Percentiles rank a stretch among this genome's conserved stretches.
These are phyloP conservation scores for Aegotheles bennettii DNA, from an alignment of 2,113 vertebrate species.

Conservation along the genomic window DNA sequence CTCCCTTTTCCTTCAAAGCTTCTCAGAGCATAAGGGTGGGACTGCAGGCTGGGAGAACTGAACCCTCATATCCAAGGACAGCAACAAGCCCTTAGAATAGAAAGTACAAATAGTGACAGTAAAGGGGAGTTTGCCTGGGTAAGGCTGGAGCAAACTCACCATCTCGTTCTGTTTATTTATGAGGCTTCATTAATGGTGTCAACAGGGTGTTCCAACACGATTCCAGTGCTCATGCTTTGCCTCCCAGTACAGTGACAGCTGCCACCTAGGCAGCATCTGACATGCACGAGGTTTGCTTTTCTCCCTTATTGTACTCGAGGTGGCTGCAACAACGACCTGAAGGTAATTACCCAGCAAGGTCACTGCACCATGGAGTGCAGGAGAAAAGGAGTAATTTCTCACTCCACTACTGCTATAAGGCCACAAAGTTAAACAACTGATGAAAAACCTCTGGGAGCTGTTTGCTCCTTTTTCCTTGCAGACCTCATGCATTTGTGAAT, in stretches of 20 bases:
- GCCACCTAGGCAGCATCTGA: neutral
- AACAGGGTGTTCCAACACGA: neutral
- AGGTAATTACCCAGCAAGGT: conserved; percentile 46
- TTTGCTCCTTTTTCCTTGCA: neutral
- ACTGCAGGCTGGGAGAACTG: rapidly evolving
- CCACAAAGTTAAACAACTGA: conserved; percentile 17
- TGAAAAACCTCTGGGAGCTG: neutral
- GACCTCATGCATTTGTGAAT: neutral
- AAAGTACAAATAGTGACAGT: rapidly evolving
- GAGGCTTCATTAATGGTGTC: neutral
- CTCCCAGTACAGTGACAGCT: neutral
- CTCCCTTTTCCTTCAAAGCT: too few relatives aligned
- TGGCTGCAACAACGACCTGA: neutral
- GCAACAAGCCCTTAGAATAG: neutral
- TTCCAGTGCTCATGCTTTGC: neutral
- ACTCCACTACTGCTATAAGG: neutral
- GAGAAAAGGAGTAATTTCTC: neutral
- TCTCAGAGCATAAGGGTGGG: rapidly evolving
- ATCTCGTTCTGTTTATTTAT: neutral
- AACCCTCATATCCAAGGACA: neutral
- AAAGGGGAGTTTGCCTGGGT: neutral
- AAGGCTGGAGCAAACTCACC: neutral
- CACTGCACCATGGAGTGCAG: neutral
- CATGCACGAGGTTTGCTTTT: neutral
- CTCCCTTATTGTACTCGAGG: neutral